Conservation (phyloP, 2,888 invertebrate species). For the Ormyrus nitidulus region DNA sequence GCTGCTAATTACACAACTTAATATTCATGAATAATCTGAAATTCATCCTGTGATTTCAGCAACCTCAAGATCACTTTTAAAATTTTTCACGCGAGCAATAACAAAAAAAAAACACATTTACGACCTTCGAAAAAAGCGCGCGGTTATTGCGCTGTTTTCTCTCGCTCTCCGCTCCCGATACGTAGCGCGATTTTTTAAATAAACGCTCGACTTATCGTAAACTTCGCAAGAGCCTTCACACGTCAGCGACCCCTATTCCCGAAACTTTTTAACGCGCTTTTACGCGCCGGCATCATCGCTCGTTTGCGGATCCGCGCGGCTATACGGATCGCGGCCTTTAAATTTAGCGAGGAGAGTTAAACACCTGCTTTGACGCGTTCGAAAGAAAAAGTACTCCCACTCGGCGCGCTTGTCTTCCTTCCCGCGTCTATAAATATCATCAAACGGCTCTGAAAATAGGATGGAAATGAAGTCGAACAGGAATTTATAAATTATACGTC, state of each 20-base stretch:
- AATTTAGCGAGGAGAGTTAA: constrained; percentile 38
- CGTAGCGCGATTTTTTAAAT: constrained; percentile 22
- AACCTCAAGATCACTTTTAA: too few relatives aligned
- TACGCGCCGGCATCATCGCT: not conserved
- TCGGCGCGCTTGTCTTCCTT: too few relatives aligned
- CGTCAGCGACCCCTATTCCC: constrained; percentile 23
- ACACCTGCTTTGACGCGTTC: constrained; percentile 29
- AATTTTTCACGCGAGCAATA: too few relatives aligned
- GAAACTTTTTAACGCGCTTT: constrained; percentile 5
- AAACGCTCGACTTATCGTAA: constrained; percentile 19
- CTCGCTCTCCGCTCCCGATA: not conserved
- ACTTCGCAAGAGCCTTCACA: constrained; percentile 9
- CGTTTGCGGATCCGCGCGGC: constrained; percentile 1
- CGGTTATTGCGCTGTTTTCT: not conserved
- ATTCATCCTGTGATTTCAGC: too few relatives aligned
- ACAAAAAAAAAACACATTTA: too few relatives aligned
- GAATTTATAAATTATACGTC: too few relatives aligned
- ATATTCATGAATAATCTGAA: too few relatives aligned
- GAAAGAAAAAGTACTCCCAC: constrained; percentile 1
- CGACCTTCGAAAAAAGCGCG: not conserved
- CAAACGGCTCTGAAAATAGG: too few relatives aligned
- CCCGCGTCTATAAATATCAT: too few relatives aligned
- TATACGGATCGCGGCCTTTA: constrained; percentile 15
- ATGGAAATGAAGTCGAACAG: too few relatives aligned
- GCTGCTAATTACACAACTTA: too few relatives aligned